These are phyloP conservation scores for Echinarachnius parma DNA, from an alignment of 53 echinoderm and acorn worm species.

Conservation along the genomic window DNA sequence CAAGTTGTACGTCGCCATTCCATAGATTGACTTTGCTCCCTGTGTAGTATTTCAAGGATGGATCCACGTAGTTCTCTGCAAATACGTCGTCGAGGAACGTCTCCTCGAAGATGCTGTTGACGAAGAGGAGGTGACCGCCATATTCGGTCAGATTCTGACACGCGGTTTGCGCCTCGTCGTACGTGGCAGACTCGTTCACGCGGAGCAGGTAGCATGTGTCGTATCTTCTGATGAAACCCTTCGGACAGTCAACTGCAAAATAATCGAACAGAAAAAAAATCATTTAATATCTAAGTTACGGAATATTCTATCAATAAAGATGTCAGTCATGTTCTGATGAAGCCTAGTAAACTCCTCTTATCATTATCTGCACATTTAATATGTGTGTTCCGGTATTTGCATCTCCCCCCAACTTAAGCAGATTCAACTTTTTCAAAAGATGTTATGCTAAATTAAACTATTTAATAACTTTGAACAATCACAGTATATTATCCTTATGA, in stretches of 20 bases:
- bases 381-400: no score
- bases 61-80: slow-evolving; percentile 33
- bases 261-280: no score
- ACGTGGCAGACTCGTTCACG: slow-evolving; percentile 47
- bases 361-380: no score
- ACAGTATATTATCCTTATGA: no score
- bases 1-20: slow-evolving; percentile 28
- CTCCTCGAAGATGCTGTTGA: slow-evolving; percentile 59
- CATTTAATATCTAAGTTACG: no score
- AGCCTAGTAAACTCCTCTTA: no score
- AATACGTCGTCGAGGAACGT: slow-evolving; percentile 44
- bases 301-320: no score
- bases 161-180: slow-evolving; percentile 56
- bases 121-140: slow-evolving; percentile 68
- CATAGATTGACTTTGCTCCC: slow-evolving; percentile 6
- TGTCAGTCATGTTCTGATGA: no score
- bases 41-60: slow-evolving; percentile 17
- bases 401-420: no score
- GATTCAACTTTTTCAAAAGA: no score
- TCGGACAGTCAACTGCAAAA: slow-evolving; percentile 83
- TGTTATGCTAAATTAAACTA: no score
- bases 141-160: slow-evolving; percentile 71
- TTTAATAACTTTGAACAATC: no score
- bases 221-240: slow-evolving; percentile 68
- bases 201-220: slow-evolving; percentile 79